Evolutionary conservation across 2,888 invertebrate species (phyloP).

Genomic region (Agriotes lineatus): DNA sequence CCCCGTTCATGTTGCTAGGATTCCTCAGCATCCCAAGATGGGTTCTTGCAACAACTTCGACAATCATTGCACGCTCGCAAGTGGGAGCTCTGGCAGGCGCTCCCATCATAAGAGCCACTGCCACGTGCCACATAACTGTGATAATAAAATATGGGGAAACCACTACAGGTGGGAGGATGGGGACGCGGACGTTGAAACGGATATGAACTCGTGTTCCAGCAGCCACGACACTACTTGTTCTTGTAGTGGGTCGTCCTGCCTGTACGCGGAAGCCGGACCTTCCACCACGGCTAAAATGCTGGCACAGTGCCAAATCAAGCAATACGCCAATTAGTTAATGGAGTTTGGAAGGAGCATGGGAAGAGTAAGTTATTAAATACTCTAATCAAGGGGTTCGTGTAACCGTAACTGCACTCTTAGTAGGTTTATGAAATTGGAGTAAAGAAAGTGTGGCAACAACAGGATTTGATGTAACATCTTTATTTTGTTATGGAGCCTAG

Average conservation of each 20-base stretch:
- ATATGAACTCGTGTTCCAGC: slow-evolving; percentile 67
- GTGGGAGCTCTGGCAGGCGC: slow-evolving; percentile 61
- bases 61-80: slow-evolving; percentile 62
- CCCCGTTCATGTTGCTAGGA: slow-evolving; percentile 60
- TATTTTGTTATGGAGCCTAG: too few relatives aligned
- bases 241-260: slow-evolving; percentile 74
- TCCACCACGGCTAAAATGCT: slow-evolving; percentile 55
- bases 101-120: slow-evolving; percentile 60
- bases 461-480: too few relatives aligned
- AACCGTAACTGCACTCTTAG: too few relatives aligned
- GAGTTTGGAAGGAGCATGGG: background rate
- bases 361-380: background rate
- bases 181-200: slow-evolving; percentile 68
- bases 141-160: slow-evolving; percentile 59
- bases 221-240: slow-evolving; percentile 73
- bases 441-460: too few relatives aligned
- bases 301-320: slow-evolving; percentile 55
- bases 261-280: slow-evolving; percentile 72
- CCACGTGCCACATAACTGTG: slow-evolving; percentile 60
- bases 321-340: slow-evolving; percentile 46
- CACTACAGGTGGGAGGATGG: slow-evolving; percentile 61
- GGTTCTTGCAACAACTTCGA: slow-evolving; percentile 63
- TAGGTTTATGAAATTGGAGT: too few relatives aligned
- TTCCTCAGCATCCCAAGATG: slow-evolving; percentile 52
- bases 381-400: too few relatives aligned